Evolutionary conservation across 2,113 vertebrate genomes (phyloP).

Genomic region (Sciurus niger): DNA sequence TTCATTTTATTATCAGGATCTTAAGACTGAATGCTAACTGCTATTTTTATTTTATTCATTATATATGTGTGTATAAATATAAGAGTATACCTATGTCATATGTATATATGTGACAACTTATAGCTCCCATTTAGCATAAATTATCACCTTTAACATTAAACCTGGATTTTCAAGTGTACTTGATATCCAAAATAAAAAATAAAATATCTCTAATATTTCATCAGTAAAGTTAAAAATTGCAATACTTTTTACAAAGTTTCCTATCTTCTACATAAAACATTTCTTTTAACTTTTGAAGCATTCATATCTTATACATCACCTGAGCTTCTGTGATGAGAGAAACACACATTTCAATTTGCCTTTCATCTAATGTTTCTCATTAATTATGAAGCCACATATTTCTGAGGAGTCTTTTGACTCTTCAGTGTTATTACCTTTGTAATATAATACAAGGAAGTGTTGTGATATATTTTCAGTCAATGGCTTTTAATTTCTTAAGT

Average conservation of each 20-base stretch:
- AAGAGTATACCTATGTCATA: no score
- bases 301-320: constrained; percentile 56
- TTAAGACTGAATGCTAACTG: constrained; percentile 56
- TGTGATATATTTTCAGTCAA: constrained; percentile 64
- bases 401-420: constrained; percentile 40
- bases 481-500: constrained; percentile 66
- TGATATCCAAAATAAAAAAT: not conserved
- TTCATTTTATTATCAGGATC: constrained; percentile 74
- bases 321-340: constrained; percentile 48
- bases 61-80: no score
- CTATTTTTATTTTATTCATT: constrained; percentile 77
- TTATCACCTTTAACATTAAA: not conserved
- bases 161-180: not conserved
- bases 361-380: constrained; percentile 74
- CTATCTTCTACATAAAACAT: not conserved
- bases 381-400: constrained; percentile 58
- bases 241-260: constrained; percentile 29
- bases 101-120: not conserved
- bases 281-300: constrained; percentile 63
- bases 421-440: constrained; percentile 61
- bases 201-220: constrained; percentile 28
- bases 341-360: constrained; percentile 64
- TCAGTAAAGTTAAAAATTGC: not conserved
- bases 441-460: constrained; percentile 60
- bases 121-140: not conserved